These are phyloP conservation scores for Varroa destructor DNA, from an alignment of 1,140 invertebrate genomes.

Conservation along the genomic window DNA sequence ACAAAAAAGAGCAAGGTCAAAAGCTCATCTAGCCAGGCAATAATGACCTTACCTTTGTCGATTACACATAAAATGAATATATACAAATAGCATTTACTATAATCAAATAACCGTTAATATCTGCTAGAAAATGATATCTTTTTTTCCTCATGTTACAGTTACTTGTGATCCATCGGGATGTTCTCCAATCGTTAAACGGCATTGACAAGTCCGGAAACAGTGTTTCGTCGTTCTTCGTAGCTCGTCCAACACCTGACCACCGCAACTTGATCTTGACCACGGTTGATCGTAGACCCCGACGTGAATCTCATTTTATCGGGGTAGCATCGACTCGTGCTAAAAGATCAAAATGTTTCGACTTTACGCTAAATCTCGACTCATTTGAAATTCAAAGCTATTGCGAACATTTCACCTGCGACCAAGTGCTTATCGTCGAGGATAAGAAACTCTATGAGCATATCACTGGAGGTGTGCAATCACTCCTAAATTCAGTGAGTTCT, in stretches of 20 bases:
- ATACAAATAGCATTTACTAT: no score
- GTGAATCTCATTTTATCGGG: background rate
- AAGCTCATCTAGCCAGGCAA: no score
- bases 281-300: background rate
- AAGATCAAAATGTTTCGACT: slow-evolving; percentile 14
- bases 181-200: no score
- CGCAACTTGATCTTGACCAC: background rate
- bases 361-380: background rate
- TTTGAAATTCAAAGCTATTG: background rate
- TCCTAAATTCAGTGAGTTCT: background rate
- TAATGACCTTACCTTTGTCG: no score
- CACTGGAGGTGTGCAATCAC: background rate
- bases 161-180: no score
- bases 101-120: no score
- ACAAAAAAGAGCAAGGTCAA: no score
- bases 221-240: background rate
- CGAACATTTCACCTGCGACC: slow-evolving; percentile 1
- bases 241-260: background rate
- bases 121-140: no score
- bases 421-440: slow-evolving; percentile 4
- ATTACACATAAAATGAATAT: no score
- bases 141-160: no score
- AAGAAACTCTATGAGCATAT: slow-evolving; percentile 3
- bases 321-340: background rate
- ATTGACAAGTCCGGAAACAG: no score